Base-by-base conservation (phyloP, 2,113 vertebrate species). In the Tachysurus vachellii region DNA sequence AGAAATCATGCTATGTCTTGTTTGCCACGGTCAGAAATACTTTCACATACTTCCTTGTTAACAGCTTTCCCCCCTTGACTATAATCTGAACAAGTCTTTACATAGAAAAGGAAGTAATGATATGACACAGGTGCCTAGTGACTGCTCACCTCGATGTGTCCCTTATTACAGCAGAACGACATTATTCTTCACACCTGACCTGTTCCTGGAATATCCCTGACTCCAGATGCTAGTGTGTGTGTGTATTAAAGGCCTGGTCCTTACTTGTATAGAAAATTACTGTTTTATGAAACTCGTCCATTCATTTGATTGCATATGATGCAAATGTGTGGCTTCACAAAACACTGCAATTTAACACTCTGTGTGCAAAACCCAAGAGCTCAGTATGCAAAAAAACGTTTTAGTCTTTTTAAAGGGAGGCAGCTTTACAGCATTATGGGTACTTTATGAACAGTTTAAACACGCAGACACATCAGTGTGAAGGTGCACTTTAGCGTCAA, bases 91-190 rank as follows among this genome's bases (percentile, higher is more conserved):
- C 56, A 84, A 44, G 13, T 50, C 5, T 86, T 86, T n/a, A 86
- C 28, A 75, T 47, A 61, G 10, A 70, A 36, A 21, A 85, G 82
- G 86, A 87, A 85, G 83, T 77, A 77, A 57, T 14, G 59, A 57
- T 13, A 59, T 31, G 9, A 79, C 12, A 23, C 56, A 59, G 31
- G 42, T 12, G 5, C 16, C 62, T 56, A 16, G 57, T 62, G 42
- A 59, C 23, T 28, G 42, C 17, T 1, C 28, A 61, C 61, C 70
- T 57, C 80, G 23, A 21, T 21, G 53, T 53, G 26, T 47, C 75
- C 28, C 64, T 80, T 19, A 68, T 79, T 16, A 80, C 44, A 68
- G 47, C 42, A 73, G 50, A 53, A 66, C 3, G 28, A 80, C 79
- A 50, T 14, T 75, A 89, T 68, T 42, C 82, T 82, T 71, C 61